These are phyloP conservation scores for Aldabrachelys gigantea DNA, from an alignment of 2,113 vertebrate species.

Conservation along the genomic window DNA sequence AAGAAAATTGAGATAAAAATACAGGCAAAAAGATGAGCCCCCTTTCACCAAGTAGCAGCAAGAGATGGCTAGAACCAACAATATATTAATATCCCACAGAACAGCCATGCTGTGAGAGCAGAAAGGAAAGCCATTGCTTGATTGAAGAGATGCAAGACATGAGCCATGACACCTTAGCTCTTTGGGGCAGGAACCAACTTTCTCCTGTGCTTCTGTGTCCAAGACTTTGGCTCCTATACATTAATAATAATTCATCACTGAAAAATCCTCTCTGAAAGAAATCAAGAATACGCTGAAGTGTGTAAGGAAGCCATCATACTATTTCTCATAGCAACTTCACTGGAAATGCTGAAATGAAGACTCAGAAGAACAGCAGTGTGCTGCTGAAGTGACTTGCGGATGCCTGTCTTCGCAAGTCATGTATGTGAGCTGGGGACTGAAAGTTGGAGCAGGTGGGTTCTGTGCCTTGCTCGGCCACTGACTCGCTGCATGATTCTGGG, in stretches of 20 bases:
- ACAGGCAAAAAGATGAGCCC: background rate
- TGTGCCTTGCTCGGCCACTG: background rate
- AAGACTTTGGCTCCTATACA: too few relatives aligned
- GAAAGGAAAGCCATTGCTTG: background rate
- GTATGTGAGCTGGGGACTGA: background rate
- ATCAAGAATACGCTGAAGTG: background rate
- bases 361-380: rapidly evolving
- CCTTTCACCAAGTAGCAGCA: background rate
- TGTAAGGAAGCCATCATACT: background rate
- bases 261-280: background rate
- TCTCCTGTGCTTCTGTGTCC: too few relatives aligned
- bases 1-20: background rate
- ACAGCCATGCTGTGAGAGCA: background rate
- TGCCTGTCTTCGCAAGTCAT: background rate
- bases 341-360: background rate
- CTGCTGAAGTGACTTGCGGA: background rate
- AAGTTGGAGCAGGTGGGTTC: background rate
- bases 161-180: background rate
- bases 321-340: background rate
- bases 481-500: too few relatives aligned
- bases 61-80: background rate
- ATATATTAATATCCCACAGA: background rate
- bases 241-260: background rate
- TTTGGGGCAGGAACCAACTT: too few relatives aligned
- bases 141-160: background rate